Evolutionary conservation across 2,113 vertebrate genomes (phyloP), one percentile per base, ranked within the genome.

Genomic region (Camelus bactrianus): DNA sequence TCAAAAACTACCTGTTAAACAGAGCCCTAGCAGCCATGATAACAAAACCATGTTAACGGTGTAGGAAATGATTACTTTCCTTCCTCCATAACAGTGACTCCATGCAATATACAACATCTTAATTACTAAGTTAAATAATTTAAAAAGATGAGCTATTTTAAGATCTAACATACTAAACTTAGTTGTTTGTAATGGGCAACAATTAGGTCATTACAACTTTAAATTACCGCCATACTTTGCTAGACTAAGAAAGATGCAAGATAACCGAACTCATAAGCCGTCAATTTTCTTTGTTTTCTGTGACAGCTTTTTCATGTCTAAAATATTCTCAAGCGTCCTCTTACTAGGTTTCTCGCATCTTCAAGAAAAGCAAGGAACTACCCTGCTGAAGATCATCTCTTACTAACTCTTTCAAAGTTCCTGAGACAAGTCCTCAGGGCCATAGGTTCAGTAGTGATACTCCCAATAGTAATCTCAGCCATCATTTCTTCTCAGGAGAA

Each of bases 151-250:
- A 90, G 80, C 32, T 73, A 32, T 32, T 72, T 48, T 65, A 79
- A 97, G 64, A 56, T n/a, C 26, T 56, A 90, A 86, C 72, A 72
- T 62, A 82, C 9, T 28, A 94, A 97, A 90, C 48, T 60, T 86
- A 69, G 20, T 28, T 76, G 83, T 62, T 50, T 97, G 50, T 80
- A 20, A 56, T 75, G 12, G 38, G 58, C 19, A 91, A 75, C 30
- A 69, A 35, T 4, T 4, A 94, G 24, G 54, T 88, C n/a, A 87
- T 56, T 60, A 20, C 12, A 72, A 93, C 15, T 91, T 96, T 73
- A 64, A 92, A 83, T 72, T n/a, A 84, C 2, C 19, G 54, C 7
- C 24, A 60, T 24, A 46, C 6, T 91, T 80, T 77, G 46, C 69
- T 42, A 81, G 38, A 85, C 16, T 75, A 85, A 80, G 56, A 90